Percentiles rank a stretch among this genome's conserved stretches.
Evolutionary conservation across 2,797 vertebrate species (phyloP).

Genomic region (Aviceda leuphotes): DNA sequence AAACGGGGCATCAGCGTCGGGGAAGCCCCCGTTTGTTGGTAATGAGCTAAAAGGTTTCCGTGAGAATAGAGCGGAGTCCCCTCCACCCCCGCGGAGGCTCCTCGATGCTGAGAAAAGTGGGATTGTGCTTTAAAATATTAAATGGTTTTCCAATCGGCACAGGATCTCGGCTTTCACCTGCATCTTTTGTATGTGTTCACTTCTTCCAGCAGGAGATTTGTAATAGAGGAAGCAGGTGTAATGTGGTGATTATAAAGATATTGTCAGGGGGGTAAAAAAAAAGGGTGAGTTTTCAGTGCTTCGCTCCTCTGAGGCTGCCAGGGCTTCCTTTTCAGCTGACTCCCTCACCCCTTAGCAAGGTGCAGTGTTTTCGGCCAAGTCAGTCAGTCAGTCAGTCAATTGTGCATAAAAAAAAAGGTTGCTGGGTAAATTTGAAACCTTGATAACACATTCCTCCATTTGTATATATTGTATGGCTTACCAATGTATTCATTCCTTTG

Average conservation of each 20-base stretch:
- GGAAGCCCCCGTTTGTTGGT: constrained; percentile 7
- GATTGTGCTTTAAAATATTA: constrained; percentile 48
- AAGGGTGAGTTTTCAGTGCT: constrained; percentile 9
- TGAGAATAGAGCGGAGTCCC: not conserved
- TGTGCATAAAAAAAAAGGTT: constrained; percentile 5
- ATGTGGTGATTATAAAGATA: constrained; percentile 59
- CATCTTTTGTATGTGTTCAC: not conserved
- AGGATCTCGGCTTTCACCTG: constrained; percentile 29
- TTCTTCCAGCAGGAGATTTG: constrained; percentile 75
- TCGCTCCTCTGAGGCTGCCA: constrained; percentile 43
- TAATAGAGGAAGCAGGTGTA: constrained; percentile 77
- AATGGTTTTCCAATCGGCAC: constrained; percentile 29
- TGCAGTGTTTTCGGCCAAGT: constrained; percentile 19
- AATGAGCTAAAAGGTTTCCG: not conserved
- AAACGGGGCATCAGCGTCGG: not conserved
- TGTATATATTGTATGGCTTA: constrained; percentile 43
- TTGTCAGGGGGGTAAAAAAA: not conserved
- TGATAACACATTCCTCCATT: constrained; percentile 37
- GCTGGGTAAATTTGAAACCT: constrained; percentile 47
- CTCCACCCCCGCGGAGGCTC: not conserved
- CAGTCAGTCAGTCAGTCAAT: not conserved
- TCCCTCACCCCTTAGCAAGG: constrained; percentile 44
- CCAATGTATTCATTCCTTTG: constrained; percentile 62
- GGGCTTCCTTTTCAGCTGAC: constrained; percentile 37
- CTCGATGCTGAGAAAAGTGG: constrained; percentile 35